Evolutionary conservation across 1,140 invertebrate species (phyloP).

Genomic region (Neodiprion fabricii): DNA sequence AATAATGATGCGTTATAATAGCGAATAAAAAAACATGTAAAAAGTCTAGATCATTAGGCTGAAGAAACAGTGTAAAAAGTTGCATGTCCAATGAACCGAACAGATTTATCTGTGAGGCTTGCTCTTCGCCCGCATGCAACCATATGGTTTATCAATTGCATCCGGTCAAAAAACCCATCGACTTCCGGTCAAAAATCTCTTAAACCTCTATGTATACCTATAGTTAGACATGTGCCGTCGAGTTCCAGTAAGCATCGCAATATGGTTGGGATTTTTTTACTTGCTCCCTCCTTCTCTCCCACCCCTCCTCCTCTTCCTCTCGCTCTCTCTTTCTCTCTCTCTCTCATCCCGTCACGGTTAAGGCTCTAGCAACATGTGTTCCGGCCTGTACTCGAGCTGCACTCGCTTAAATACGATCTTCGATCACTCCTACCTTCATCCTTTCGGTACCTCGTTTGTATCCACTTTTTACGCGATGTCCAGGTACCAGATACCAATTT

Average conservation of each 20-base stretch:
- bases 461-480: no score
- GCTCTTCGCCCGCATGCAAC: neutral
- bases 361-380: neutral
- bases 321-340: no score
- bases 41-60: no score
- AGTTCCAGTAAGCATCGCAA: conserved; percentile 1
- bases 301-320: no score
- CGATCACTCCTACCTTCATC: no score
- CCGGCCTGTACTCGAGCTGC: neutral
- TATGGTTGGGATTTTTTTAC: neutral
- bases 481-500: no score
- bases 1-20: no score
- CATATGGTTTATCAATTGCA: conserved; percentile 7
- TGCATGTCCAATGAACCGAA: neutral
- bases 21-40: no score
- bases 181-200: conserved; percentile 1
- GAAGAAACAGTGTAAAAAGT: neutral
- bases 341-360: neutral
- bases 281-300: no score
- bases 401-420: no score
- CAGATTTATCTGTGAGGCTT: neutral
- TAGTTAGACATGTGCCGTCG: neutral
- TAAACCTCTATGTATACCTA: neutral
- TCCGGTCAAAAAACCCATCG: conserved; percentile 4
- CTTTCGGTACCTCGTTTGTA: no score